phyloP scores from a whole-genome alignment of 1,140 invertebrate species.

The Anastrepha ludens region DNA sequence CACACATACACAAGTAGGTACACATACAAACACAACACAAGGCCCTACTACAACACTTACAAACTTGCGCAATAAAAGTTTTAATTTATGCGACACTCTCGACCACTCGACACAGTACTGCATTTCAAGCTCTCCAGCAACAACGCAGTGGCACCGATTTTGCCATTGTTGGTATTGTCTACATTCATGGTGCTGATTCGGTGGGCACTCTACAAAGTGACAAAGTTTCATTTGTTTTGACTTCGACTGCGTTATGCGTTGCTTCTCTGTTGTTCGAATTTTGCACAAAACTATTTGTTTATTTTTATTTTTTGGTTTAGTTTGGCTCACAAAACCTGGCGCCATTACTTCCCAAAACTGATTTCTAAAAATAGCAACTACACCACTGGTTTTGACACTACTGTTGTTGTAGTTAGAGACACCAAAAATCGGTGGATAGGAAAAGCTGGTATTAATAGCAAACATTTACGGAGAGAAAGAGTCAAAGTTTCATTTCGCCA shows the following conservation, averaged over 20 bases:
- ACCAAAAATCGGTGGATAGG: not conserved
- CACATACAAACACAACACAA: not conserved
- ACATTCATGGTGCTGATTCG: not conserved
- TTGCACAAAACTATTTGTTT: not conserved
- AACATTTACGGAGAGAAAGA: no score
- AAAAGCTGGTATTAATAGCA: not conserved
- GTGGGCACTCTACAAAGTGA: not conserved
- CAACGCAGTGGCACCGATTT: not conserved
- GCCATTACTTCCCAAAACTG: slow-evolving; percentile 2
- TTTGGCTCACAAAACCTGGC: not conserved
- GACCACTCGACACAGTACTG: slow-evolving; percentile 22
- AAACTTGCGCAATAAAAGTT: slow-evolving; percentile 21
- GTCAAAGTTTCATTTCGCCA: no score
- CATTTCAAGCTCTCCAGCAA: not conserved
- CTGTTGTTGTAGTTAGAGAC: not conserved
- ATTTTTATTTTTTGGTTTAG: slow-evolving; percentile 27
- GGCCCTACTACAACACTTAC: not conserved
- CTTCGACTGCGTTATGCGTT: not conserved
- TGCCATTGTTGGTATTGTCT: slow-evolving; percentile 2
- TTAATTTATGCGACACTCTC: slow-evolving; percentile 43
- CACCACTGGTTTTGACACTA: not conserved
- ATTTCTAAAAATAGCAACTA: not conserved
- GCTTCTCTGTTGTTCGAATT: not conserved
- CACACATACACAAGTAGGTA: no score
- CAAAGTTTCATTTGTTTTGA: slow-evolving; percentile 33